These are phyloP conservation scores for Poecile atricapillus DNA, from an alignment of 2,113 vertebrate genomes.

Conservation along the genomic window DNA sequence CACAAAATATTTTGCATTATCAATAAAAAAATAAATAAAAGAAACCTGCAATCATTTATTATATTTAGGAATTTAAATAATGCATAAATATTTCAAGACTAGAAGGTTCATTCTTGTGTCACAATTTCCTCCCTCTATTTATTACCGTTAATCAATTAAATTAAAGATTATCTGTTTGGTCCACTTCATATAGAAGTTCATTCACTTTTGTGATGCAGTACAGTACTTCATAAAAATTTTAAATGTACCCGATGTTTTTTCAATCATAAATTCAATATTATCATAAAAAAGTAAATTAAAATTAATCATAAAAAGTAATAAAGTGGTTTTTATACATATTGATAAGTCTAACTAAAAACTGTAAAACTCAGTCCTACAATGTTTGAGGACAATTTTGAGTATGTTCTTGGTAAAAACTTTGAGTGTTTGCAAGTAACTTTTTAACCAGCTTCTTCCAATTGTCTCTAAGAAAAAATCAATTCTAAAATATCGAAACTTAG, in stretches of 20 bases:
- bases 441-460: background rate
- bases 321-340: background rate
- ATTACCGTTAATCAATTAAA: background rate
- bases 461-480: background rate
- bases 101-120: background rate
- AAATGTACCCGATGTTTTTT: background rate
- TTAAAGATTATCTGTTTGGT: background rate
- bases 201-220: background rate
- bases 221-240: background rate
- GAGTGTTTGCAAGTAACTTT: background rate
- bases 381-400: background rate
- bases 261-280: no score
- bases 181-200: background rate
- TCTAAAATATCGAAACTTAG: background rate
- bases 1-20: background rate
- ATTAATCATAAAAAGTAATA: background rate
- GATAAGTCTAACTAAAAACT: background rate
- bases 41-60: background rate
- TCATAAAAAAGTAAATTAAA: no score
- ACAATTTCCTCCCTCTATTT: background rate
- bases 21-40: background rate
- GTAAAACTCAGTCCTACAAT: background rate
- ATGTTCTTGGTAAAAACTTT: background rate
- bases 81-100: background rate
- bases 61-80: background rate